Base-by-base conservation (phyloP, 2,797 vertebrate genomes). In the Neosalanx taihuensis region DNA sequence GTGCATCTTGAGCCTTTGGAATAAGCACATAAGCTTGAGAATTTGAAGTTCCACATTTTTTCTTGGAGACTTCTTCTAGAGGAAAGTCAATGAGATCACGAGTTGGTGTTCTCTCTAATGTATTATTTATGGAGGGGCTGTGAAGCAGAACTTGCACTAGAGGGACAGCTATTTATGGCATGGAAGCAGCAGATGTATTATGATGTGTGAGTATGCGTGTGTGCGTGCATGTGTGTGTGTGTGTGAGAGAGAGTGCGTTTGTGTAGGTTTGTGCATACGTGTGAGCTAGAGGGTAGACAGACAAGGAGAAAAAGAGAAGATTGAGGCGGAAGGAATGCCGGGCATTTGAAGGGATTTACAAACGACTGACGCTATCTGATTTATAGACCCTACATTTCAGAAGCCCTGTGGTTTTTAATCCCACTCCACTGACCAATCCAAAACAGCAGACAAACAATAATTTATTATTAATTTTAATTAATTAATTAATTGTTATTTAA, bases 51-150 rank as follows among this genome's bases (percentile, higher is more conserved):
- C 64, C 56, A 79, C 67, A 61, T 65, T 63, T 65, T 67, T 63
- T 65, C 63, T 64, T 37, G 67, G 69, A 76, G 70, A 81, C 71
- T 68, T 72, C 69, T 23, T 72, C 63, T 46, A 72, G 53, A 71
- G 65, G 77, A 81, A 82, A 33, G 57, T 72, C 41, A 77, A 81
- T 81, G 20, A 84, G 71, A 73, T 81, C 69, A 73, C 73, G 58
- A 75, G 5, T 46, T 53, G 68, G 67, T 70, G 72, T 79, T 78
- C 62, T 74, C 17, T 71, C 46, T 58, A 79, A 80, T 76, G 29
- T 67, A 81, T 72, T 83, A 83, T 81, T 83, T 71, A 76, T 72
- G 76, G 75, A 74, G 79, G 69, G 70, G 76, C 76, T 72, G 69
- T 29, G 65, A 29, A 76, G 76, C 0, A 72, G 70, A 77, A 74